Conservation (phyloP, 2,113 vertebrate genomes). For the Chauna torquata region DNA sequence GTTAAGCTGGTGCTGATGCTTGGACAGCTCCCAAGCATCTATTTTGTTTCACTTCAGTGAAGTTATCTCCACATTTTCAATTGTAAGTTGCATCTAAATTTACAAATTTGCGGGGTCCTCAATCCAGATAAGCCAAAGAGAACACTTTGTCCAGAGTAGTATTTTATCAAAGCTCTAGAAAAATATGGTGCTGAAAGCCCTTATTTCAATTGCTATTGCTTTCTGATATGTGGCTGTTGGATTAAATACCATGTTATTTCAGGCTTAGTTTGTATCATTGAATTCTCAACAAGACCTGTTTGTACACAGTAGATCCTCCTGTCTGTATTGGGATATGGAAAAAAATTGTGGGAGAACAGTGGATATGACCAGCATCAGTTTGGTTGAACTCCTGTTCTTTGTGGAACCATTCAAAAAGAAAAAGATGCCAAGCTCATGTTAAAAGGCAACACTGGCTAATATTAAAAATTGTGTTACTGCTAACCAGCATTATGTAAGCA, state of each 20-base stretch:
- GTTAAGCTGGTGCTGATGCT: neutral
- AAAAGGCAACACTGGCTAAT: neutral
- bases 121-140: too few species aligned
- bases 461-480: neutral
- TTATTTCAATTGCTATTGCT: neutral
- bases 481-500: neutral
- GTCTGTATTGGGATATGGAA: neutral
- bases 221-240: neutral
- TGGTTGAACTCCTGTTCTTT: neutral
- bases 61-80: neutral
- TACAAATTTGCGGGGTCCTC: too few species aligned
- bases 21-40: neutral
- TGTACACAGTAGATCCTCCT: neutral
- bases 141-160: neutral
- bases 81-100: too few species aligned
- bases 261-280: neutral
- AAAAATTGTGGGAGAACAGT: neutral
- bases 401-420: neutral
- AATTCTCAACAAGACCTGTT: neutral
- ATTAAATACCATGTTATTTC: neutral
- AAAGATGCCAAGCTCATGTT: neutral
- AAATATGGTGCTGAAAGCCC: neutral
- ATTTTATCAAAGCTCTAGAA: neutral
- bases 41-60: neutral
- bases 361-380: neutral